Evolutionary conservation across 2,888 invertebrate genomes (phyloP).

Genomic region (Conus canariensis): DNA sequence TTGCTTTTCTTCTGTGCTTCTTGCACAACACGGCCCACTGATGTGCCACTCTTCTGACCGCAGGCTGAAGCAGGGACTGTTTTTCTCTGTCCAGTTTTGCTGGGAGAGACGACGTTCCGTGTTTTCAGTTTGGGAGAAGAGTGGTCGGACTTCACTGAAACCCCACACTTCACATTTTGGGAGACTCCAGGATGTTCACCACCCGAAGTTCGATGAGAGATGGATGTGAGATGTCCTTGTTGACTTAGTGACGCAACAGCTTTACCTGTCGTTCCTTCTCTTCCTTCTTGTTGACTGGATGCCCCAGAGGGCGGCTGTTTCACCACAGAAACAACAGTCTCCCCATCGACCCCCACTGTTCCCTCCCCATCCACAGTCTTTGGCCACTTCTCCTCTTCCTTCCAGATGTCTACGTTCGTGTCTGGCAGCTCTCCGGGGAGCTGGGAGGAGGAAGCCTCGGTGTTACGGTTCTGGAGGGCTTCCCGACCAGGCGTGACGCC

Average conservation of each 20-base stretch:
- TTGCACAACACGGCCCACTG: neutral
- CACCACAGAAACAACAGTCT: neutral
- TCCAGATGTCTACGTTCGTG: no score
- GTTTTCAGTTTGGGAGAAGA: neutral
- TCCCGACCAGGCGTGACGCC: constrained; percentile 17
- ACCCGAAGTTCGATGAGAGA: no score
- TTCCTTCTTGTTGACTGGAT: neutral
- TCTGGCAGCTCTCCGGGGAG: neutral
- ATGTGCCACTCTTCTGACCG: neutral
- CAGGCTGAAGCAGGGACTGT: neutral
- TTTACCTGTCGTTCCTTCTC: no score
- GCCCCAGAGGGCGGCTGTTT: neutral
- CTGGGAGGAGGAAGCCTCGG: neutral
- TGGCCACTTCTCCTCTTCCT: no score
- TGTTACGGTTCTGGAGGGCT: neutral
- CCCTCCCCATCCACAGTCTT: neutral
- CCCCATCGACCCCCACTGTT: neutral
- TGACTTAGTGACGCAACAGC: no score
- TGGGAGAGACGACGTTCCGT: neutral
- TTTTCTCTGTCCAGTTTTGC: neutral
- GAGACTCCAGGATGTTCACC: no score
- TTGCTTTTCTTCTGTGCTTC: neutral
- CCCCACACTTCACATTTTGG: neutral
- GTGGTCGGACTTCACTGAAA: neutral
- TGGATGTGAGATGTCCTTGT: no score